Percentiles rank a stretch among this genome's conserved stretches.
Conservation (phyloP, 2,113 vertebrate species). For the Tamias sibiricus region DNA sequence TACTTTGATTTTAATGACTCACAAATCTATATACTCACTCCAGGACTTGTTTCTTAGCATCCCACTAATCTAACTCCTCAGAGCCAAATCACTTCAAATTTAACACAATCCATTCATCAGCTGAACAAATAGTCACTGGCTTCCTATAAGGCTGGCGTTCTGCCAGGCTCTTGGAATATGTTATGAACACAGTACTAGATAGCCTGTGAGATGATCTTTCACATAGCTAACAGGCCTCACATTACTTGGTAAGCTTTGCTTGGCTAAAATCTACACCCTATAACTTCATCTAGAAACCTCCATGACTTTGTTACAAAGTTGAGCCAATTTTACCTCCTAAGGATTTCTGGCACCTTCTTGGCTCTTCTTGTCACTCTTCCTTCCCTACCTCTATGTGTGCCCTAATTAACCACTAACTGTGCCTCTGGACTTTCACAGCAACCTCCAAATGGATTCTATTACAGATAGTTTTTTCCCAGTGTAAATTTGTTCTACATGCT, state of each 20-base stretch:
- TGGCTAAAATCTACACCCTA: not conserved
- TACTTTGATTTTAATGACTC: conserved; percentile 34
- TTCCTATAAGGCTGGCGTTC: not conserved
- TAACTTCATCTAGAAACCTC: not conserved
- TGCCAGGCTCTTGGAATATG: not conserved
- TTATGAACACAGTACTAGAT: not conserved
- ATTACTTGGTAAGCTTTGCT: conserved; percentile 6
- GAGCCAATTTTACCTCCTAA: not conserved
- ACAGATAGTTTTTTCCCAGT: not conserved
- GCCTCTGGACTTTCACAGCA: not conserved
- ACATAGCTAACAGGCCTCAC: not conserved
- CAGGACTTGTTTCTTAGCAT: not conserved
- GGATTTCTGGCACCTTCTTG: not conserved
- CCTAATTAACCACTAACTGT: not conserved
- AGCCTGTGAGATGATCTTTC: not conserved
- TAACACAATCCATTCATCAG: not conserved
- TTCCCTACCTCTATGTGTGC: not conserved
- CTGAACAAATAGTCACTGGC: not conserved
- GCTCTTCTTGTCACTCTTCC: not conserved
- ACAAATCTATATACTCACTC: not conserved
- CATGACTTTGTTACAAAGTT: not conserved
- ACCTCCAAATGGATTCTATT: not conserved
- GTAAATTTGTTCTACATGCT: not conserved
- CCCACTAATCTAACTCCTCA: not conserved
- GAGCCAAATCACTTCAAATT: not conserved